Evolutionary conservation across 2,797 vertebrate genomes (phyloP), one percentile per base, ranked within the genome.

Genomic region (Sorex maritimensis): DNA sequence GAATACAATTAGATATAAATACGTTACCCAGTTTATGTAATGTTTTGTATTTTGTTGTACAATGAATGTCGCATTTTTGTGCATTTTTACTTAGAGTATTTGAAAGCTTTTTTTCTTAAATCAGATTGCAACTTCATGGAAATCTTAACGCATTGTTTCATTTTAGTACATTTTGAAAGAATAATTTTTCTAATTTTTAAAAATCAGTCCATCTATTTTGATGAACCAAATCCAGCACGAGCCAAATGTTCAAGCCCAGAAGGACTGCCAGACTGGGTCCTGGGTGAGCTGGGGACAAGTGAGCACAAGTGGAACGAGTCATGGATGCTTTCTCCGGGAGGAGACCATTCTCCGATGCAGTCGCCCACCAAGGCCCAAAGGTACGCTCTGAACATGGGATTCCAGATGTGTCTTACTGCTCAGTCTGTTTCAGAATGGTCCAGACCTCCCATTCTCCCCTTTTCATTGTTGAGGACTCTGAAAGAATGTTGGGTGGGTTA

Each of bases 121-220:
- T 28, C 77, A 87, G 83, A 41, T 94, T 93, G 71, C 92, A 93
- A 94, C 24, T 90, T 83, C 63, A 58, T 95, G 81, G 55, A 86
- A 91, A 83, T 78, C 81, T 93, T 94, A 89, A 86, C 10, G 61
- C 46, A 72, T 83, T 85, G 79, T 96, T 12, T 91, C 9, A 91
- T 95, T 46, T 75, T 81, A 85, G 94, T 95, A 52, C 21, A 49
- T 96, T 95, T 95, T 93, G 38, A 94, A 95, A 94, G 68, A 90
- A 81, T 96, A 83, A 92, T 91, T 95, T 96, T 78, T 96, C 58
- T 94, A 41, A 96, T 94, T 96, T 97, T 97, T 58, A 97, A 97
- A 72, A 71, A 96, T 97, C 96, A 99, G 99, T 99, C 98, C 13
- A 99, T 99, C 97, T 99, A 99, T 97, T 99, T 99, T 95, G 99